Percentiles rank a stretch among this genome's conserved stretches.
Conservation (phyloP, 2,888 invertebrate genomes). For the Notodonta dromedarius region DNA sequence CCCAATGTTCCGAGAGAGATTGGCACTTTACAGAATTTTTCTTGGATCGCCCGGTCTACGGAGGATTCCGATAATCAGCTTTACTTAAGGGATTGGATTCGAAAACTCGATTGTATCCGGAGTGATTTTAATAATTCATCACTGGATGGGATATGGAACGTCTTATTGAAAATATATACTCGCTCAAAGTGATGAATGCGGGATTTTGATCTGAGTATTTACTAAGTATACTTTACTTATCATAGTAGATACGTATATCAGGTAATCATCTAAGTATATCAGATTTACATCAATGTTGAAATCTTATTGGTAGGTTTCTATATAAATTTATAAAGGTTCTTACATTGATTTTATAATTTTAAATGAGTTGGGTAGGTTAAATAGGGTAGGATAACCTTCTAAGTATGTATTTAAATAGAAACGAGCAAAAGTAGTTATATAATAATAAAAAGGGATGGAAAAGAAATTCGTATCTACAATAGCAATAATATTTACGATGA, state of each 20-base stretch:
- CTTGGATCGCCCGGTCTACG: constrained; percentile 61
- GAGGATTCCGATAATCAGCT: constrained; percentile 79
- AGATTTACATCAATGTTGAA: not conserved
- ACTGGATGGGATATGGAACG: constrained; percentile 57
- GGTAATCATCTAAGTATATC: not conserved
- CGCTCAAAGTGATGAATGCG: constrained; percentile 49
- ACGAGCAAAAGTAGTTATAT: not conserved
- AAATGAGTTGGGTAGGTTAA: no score
- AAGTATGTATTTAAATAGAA: no score
- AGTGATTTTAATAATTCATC: constrained; percentile 83
- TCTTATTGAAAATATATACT: constrained; percentile 52
- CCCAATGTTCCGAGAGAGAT: constrained; percentile 66
- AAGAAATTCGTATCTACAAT: constrained; percentile 13
- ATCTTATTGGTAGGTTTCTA: not conserved
- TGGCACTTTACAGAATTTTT: constrained; percentile 77
- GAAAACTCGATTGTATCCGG: constrained; percentile 76
- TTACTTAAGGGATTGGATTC: constrained; percentile 82
- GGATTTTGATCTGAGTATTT: constrained; percentile 29
- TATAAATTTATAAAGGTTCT: no score
- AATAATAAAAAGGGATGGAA: not conserved
- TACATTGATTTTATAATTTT: no score
- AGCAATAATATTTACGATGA: constrained; percentile 36
- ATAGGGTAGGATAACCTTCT: no score
- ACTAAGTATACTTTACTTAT: constrained; percentile 17
- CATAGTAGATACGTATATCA: not conserved